Evolutionary conservation across 2,797 vertebrate genomes (phyloP), one percentile per base, ranked within the genome.

Genomic region (Phrynocephalus vlangalii): DNA sequence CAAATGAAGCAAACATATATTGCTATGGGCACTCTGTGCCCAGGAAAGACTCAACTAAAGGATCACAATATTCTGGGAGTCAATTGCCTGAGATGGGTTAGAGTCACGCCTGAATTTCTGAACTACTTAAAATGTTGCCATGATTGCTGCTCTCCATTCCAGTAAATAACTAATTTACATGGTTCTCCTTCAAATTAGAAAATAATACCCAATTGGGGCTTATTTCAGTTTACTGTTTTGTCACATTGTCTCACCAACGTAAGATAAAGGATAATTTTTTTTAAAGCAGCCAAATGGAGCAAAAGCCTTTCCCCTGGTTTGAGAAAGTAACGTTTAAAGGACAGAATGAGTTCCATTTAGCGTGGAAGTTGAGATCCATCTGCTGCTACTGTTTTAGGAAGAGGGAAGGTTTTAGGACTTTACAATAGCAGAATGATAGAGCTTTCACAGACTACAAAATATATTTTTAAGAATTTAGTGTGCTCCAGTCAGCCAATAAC

Each of bases 331-430:
- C 33, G 33, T 33, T 33, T 33, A 33, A 33, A 33, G 33, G 28
- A 13, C 60, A 2, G 4, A 15, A 7, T 87, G n/a, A 0, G 2
- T 38, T 82, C 44, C 79, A 11, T 82, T 87, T 77, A 72, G 15
- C 84, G 48, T 20, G 24, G 44, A 94, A 87, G 24, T 67, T 89
- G 85, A 79, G 38, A 20, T 76, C 22, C 30, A 87, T 90, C 79
- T n/a, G 85, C 30, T 50, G 3, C 26, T 48, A 0, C 77, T 33
- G 11, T 72, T 82, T 84, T n/a, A 22, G 20, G 26, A 0, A 0
- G 20, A 28, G 80, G 63, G 83, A 82, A 44, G 0, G 1, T 28
- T 66, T 67, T 38, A 44, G 11, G 26, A 5, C 18, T 66, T 66
- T 66, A 20, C 13, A 33, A 67, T 56, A 56, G 24, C 11, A 20